These are phyloP conservation scores for Chlorodrepanis virens DNA, from an alignment of 2,113 vertebrate species.

Conservation along the genomic window DNA sequence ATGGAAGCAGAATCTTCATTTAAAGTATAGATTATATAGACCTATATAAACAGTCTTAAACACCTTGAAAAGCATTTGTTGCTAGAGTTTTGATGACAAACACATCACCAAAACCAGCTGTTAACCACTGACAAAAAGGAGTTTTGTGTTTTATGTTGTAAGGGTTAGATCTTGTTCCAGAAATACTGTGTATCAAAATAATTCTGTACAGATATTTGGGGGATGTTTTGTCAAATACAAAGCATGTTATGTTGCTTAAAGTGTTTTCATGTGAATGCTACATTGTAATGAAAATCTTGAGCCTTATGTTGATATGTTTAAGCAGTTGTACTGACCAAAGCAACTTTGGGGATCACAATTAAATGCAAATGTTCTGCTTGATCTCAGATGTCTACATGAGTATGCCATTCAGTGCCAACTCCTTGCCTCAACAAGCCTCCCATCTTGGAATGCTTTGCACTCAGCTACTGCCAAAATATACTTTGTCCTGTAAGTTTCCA, in stretches of 20 bases:
- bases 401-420: not conserved
- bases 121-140: conserved; percentile 17
- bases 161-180: conserved; percentile 29
- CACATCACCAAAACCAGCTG: conserved; percentile 10
- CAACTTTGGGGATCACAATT: conserved; percentile 71
- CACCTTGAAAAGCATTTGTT: not conserved
- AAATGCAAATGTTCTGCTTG: conserved; percentile 70
- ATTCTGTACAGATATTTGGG: conserved; percentile 49
- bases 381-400: conserved; percentile 9
- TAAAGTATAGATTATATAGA: not conserved
- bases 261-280: conserved; percentile 75
- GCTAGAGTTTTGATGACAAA: conserved; percentile 21
- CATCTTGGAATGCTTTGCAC: not conserved
- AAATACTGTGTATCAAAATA: not conserved
- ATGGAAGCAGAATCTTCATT: conserved; percentile 56
- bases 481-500: not conserved
- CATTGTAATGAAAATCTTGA: conserved; percentile 72
- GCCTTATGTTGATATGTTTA: conserved; percentile 64
- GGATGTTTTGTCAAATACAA: conserved; percentile 59
- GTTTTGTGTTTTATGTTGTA: conserved; percentile 2
- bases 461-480: not conserved
- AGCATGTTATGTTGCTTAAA: conserved; percentile 74
- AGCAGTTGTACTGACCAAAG: conserved; percentile 67
- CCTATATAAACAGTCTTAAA: not conserved
- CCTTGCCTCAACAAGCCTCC: not conserved